Conservation (phyloP, 2,113 vertebrate species). For the Globicephala melas region DNA sequence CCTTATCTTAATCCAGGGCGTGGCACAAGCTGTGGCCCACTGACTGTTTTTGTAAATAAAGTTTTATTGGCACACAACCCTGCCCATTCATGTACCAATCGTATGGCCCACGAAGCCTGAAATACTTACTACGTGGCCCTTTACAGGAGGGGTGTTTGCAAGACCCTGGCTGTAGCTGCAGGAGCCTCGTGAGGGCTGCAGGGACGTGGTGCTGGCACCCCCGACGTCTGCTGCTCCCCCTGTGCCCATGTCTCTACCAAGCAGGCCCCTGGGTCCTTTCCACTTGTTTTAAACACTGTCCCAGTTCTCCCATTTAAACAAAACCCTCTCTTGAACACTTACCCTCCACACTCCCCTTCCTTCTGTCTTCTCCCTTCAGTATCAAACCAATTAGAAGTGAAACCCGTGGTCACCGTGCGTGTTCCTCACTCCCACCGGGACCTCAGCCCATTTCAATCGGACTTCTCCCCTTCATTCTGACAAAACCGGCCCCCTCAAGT, state of each 20-base stretch:
- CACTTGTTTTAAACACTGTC: fast-evolving
- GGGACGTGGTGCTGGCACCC: neutral
- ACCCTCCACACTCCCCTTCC: neutral
- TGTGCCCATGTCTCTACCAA: neutral
- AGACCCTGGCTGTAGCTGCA: neutral
- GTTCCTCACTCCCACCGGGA: neutral
- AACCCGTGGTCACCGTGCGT: neutral
- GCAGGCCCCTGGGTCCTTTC: no score
- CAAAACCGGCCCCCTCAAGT: neutral
- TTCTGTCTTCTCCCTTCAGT: neutral
- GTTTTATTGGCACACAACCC: neutral
- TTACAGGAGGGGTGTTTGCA: neutral
- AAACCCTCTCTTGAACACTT: neutral
- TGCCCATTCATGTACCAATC: neutral
- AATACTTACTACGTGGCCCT: neutral
- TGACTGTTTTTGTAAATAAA: neutral
- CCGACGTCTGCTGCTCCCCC: neutral
- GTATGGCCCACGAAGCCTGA: neutral
- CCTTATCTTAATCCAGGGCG: neutral
- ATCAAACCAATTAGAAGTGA: neutral
- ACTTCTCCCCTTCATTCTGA: neutral
- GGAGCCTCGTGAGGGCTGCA: neutral
- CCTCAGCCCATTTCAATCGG: neutral
- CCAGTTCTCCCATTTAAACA: neutral
- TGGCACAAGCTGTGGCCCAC: neutral